A percentile compares a stretch with the other conserved stretches of the same genome.
phyloP scores from a whole-genome alignment of 2,888 invertebrate genomes.

The Drosophila phalerata region DNA sequence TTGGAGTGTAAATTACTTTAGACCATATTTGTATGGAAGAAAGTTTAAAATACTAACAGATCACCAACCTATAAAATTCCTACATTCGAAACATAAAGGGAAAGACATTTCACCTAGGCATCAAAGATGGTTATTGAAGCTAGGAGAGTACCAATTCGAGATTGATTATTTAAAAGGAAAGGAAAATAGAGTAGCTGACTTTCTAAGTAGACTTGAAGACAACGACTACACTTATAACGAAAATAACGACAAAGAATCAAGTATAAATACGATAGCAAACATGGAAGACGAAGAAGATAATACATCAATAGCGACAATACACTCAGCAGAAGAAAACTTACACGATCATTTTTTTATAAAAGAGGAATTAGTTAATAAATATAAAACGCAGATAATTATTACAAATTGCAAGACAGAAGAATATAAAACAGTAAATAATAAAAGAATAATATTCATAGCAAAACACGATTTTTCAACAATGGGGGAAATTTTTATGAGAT shows the following conservation, averaged over 20 bases:
- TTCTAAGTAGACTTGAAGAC: not conserved
- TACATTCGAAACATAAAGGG: too few relatives aligned
- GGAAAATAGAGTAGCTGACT: slow-evolving; percentile 2
- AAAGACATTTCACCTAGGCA: not conserved
- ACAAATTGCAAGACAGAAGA: too few relatives aligned
- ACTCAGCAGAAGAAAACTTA: too few relatives aligned
- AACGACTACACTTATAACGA: not conserved
- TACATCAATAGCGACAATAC: too few relatives aligned
- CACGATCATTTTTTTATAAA: too few relatives aligned
- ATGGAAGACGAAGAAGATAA: not conserved
- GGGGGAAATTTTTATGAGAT: slow-evolving; percentile 6
- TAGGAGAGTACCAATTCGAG: not conserved
- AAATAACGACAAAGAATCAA: not conserved
- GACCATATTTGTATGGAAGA: too few relatives aligned
- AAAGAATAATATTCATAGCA: slow-evolving; percentile 45
- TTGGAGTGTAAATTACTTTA: too few relatives aligned
- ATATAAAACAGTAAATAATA: slow-evolving; percentile 32
- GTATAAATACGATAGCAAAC: slow-evolving; percentile 1
- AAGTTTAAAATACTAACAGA: too few relatives aligned
- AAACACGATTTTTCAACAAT: slow-evolving; percentile 10
- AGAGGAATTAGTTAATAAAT: too few relatives aligned
- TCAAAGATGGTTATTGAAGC: not conserved
- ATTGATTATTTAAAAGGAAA: slow-evolving; percentile 3
- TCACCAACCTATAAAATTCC: too few relatives aligned
- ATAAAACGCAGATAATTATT: too few relatives aligned